phyloP scores from a whole-genome alignment of 2,797 vertebrate species.

The Lacerta viridis region DNA sequence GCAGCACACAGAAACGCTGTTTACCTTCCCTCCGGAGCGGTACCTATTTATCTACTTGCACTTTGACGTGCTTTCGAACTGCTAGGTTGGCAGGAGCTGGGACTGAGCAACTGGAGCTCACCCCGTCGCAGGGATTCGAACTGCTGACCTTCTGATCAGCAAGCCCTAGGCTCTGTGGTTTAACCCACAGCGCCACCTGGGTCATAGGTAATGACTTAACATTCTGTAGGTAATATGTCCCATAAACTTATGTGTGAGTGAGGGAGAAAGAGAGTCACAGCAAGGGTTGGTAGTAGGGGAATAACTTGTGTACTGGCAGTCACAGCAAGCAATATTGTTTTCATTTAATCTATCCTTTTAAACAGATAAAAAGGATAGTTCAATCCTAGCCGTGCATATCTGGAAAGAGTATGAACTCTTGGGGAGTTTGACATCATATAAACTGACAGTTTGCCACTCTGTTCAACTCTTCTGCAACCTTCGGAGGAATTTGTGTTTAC shows the following conservation, averaged over 20 bases:
- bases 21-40: too few relatives aligned
- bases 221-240: neutral
- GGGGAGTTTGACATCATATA: neutral
- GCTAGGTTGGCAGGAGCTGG: too few relatives aligned
- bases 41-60: too few relatives aligned
- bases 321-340: neutral
- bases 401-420: neutral
- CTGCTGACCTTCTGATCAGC: too few relatives aligned
- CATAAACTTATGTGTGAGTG: too few relatives aligned
- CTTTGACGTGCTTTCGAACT: too few relatives aligned
- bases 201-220: too few relatives aligned
- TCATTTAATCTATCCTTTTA: neutral
- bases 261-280: neutral
- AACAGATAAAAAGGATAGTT: neutral
- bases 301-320: neutral
- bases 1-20: too few relatives aligned
- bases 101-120: too few relatives aligned
- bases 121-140: too few relatives aligned
- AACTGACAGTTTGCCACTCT: neutral
- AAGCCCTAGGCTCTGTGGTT: too few relatives aligned
- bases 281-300: neutral
- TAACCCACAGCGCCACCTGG: too few relatives aligned
- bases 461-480: neutral
- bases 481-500: neutral
- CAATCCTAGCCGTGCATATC: neutral